phyloP scores from a whole-genome alignment of 2,113 vertebrate genomes.

The Pholis gunnellus region DNA sequence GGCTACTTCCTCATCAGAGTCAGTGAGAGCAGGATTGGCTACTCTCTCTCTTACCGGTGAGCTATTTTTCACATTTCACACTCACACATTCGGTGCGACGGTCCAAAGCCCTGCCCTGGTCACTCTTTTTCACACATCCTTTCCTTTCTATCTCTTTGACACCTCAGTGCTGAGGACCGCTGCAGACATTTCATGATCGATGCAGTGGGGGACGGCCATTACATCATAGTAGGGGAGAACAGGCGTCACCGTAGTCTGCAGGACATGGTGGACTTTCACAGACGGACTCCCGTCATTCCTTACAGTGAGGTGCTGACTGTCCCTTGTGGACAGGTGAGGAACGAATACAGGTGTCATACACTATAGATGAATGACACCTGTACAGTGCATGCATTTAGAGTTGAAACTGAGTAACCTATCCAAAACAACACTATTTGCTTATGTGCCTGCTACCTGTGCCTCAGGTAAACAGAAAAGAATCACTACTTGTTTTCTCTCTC shows the following conservation, averaged over 20 bases:
- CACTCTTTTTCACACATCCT: not conserved
- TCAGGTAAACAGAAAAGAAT: not conserved
- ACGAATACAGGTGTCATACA: not conserved
- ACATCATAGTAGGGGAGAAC: slow-evolving; percentile 80
- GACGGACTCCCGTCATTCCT: slow-evolving; percentile 75
- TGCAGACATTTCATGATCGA: slow-evolving; percentile 89
- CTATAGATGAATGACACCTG: not conserved
- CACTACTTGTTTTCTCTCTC: not conserved
- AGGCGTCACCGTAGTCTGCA: slow-evolving; percentile 76
- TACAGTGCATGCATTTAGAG: not conserved
- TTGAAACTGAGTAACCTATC: not conserved
- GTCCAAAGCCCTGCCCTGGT: not conserved
- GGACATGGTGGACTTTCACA: slow-evolving; percentile 85
- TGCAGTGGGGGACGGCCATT: slow-evolving; percentile 70
- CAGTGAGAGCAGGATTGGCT: slow-evolving; percentile 88
- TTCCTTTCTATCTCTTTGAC: not conserved
- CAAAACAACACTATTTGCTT: not conserved
- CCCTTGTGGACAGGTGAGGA: slow-evolving; percentile 85
- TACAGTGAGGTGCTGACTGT: slow-evolving; percentile 81
- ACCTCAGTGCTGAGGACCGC: slow-evolving; percentile 71
- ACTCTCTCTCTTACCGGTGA: slow-evolving; percentile 88
- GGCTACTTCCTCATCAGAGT: slow-evolving; percentile 89
- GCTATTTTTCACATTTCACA: not conserved
- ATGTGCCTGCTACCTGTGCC: not conserved
- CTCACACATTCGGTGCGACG: not conserved